Base-by-base conservation (phyloP, 1,140 invertebrate genomes). In the Hylyphantes graminicola region DNA sequence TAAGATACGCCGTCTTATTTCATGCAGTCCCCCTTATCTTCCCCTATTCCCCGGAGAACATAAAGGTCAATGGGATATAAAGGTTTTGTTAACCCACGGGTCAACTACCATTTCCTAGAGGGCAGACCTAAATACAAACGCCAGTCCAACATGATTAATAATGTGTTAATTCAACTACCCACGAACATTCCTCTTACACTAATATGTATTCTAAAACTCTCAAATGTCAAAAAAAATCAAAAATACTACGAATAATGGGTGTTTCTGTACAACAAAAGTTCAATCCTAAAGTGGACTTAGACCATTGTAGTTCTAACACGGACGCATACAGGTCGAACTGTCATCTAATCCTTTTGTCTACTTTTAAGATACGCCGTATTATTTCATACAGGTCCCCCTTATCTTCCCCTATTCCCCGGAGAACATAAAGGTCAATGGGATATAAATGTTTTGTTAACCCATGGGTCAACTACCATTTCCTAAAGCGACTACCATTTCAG, bases 401-500 rank as follows among this genome's bases (percentile, higher is more conserved):
- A 53, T 65, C 64, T 68, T 65, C 70, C 53, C 53, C 59, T 50
- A 8, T 48, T 7, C 57, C 51, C 9, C 68, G 8, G 61, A 35
- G 51, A 48, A 64, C 53, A 68, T 70, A 53, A 64, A n/a, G 51
- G 64, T 68, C 77, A 79, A 79, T 79, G 77, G 77, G 65, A 53
- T 65, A 79, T 79, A 79, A 79, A 79, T 53, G 77, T 79, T 79
- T 79, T 79, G 77, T 79, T 79, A 79, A 79, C 77, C 77, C 65
- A 70, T 15, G 77, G 77, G 77, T 79, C 77, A 79, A 79, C 77
- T 79, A 54, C 77, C 50, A 59, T 35, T 79, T 64, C 57, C 77
- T 65, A 21, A 15, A 51, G 65, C 19, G 19, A n/a, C n/a, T n/a
- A n/a, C n/a, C n/a, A n/a, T n/a, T n/a, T n/a, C 64, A 17, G 53